Percentiles rank a stretch among this genome's conserved stretches.
phyloP scores from a whole-genome alignment of 37 sponge, comb jelly and placozoan genomes.

The Cliona cf. orientalis region DNA sequence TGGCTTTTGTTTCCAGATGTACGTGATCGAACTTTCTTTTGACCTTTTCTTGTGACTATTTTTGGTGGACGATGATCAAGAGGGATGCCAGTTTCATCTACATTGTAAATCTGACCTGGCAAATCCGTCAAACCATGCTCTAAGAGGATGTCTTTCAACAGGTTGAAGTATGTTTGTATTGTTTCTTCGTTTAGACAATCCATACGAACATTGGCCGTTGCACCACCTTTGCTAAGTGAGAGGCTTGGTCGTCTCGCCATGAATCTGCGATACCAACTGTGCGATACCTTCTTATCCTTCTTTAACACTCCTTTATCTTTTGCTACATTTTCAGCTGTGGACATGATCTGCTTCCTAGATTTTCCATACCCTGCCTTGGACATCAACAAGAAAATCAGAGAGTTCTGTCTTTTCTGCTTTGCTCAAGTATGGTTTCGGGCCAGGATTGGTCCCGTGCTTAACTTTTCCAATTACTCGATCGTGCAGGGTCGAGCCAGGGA shows the following conservation, averaged over 20 bases:
- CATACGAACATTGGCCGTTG: conserved; percentile 16
- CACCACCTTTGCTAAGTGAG: neutral
- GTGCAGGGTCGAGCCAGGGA: neutral
- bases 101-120: conserved; percentile 33
- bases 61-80: conserved; percentile 20
- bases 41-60: conserved; percentile 22
- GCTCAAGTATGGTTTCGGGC: neutral
- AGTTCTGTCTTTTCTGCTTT: conserved; percentile 13
- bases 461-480: conserved; percentile 8
- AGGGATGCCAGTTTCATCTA: conserved; percentile 59
- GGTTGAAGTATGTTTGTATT: conserved; percentile 26
- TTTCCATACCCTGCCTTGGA: conserved; percentile 7
- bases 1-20: conserved; percentile 35
- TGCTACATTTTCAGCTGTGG: no score
- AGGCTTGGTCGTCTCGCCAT: neutral
- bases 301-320: neutral
- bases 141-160: conserved; percentile 14
- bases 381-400: neutral
- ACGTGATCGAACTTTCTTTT: conserved; percentile 23
- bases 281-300: neutral
- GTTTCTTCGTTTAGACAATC: conserved; percentile 27
- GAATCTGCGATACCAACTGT: conserved; percentile 14
- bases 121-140: conserved; percentile 4
- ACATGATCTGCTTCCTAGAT: neutral
- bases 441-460: conserved; percentile 24